A percentile compares a stretch with the other conserved stretches of the same genome.
These are phyloP conservation scores for Hypsopygia costalis DNA, from an alignment of 2,888 invertebrate genomes.

Conservation along the genomic window DNA sequence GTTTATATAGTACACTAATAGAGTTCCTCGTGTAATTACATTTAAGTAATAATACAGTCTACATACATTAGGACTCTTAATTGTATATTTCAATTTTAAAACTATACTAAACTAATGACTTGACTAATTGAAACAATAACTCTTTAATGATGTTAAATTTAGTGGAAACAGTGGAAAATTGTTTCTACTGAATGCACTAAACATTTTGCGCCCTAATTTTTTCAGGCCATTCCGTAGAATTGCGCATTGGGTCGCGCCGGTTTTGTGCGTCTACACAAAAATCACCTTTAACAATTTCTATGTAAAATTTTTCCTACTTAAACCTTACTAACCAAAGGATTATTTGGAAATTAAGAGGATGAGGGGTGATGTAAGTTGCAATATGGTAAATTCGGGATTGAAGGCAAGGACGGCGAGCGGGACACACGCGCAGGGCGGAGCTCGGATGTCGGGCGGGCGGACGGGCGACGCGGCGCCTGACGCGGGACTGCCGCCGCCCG, in stretches of 20 bases:
- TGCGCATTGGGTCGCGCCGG: constrained; percentile 75
- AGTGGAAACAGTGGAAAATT: neutral
- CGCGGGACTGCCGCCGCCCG: constrained; percentile 72
- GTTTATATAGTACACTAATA: too few relatives aligned
- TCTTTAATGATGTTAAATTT: neutral
- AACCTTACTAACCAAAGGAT: neutral
- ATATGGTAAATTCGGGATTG: neutral
- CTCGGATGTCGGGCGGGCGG: constrained; percentile 15
- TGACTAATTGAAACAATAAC: too few relatives aligned
- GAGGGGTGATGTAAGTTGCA: neutral
- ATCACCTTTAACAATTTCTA: constrained; percentile 35
- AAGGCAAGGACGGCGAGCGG: constrained; percentile 16
- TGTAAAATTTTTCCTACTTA: constrained; percentile 4
- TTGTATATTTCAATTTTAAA: too few relatives aligned
- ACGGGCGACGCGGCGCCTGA: constrained; percentile 68
- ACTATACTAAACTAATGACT: too few relatives aligned
- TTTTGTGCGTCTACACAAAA: constrained; percentile 45
- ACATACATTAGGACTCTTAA: too few relatives aligned
- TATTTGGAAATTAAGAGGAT: neutral
- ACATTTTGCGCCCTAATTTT: constrained; percentile 49
- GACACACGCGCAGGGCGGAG: constrained; percentile 41
- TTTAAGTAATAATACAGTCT: too few relatives aligned
- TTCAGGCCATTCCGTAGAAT: constrained; percentile 55
- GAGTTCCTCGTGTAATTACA: too few relatives aligned
- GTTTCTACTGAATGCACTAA: constrained; percentile 15